Base-by-base conservation (phyloP, 2,888 invertebrate species). In the Pristionchus mayeri region DNA sequence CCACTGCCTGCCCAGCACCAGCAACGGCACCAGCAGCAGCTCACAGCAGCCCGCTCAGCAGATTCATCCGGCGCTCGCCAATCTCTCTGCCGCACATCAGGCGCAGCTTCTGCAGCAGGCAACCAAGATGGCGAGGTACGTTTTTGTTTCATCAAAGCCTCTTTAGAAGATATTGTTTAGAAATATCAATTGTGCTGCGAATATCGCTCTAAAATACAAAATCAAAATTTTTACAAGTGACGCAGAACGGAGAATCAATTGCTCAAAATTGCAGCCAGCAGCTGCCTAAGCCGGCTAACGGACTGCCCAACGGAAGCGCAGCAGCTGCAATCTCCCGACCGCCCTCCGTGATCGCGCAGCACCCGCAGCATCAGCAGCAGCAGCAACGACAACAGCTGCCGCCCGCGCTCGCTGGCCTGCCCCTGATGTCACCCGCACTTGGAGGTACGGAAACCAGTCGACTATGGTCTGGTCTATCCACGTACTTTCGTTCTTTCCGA, bases 1-100 rank as follows among this genome's bases (percentile, higher is more conserved):
- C 9, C 75, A 84, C 54, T 84, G 67, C 24, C 40, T 78, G 63
- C 80, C 85, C 21, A 60, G 63, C 37, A 85, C 80, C 48, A 85
- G 67, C 67, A 81, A 44, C 54, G 52, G 34, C 24, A 52, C 60
- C 24, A 60, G 27, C 48, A 27, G 63, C 27, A 6, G 21, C 16
- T 18, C 60, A 16, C 63, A 60, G 18, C 18, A 16, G 24, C 37
- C 37, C 24, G 18, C 37, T 40, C 57, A 50, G 81, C 40, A 57
- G 54, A 52, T 44, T n/a, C 81, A 82, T 63, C 81, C 81, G 27
- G 81, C 81, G 13, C 81, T 82, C 4, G 81, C 81, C 37, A 63
- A 44, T n/a, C 63, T 21, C 44, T 30, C 81, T 24, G 37, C 81
- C 16, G 30, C 24, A 13, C 40, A 37, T n/a, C 81, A 82, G 44